A percentile compares a stretch with the other conserved stretches of the same genome.
These are phyloP conservation scores for Apus apus DNA, from an alignment of 2,113 vertebrate species.

Conservation along the genomic window DNA sequence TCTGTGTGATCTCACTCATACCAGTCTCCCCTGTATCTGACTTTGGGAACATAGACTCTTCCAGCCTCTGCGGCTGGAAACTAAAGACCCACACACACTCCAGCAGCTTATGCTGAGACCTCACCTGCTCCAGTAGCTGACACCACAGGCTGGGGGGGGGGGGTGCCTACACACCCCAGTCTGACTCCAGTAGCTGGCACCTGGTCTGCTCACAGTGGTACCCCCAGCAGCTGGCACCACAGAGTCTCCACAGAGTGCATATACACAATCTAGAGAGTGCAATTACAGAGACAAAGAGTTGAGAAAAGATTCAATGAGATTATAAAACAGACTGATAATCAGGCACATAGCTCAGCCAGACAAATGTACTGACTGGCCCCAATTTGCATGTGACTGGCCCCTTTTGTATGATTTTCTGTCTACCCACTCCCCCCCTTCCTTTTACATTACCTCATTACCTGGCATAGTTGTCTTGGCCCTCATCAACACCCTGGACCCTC, in stretches of 20 bases:
- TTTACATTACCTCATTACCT: neutral
- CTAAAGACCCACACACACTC: neutral
- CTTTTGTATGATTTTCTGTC: neutral
- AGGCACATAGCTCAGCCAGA: neutral
- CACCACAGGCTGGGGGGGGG: fast-evolving
- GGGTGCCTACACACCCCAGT: fast-evolving
- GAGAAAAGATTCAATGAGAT: neutral
- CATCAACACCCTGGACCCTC: neutral
- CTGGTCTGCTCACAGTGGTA: fast-evolving
- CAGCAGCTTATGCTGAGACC: neutral
- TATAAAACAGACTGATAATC: neutral
- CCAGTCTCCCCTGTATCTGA: neutral
- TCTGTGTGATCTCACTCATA: neutral
- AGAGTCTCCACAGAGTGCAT: neutral
- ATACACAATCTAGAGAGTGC: neutral
- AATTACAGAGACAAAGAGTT: neutral
- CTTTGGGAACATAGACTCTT: fast-evolving
- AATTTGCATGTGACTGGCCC: neutral
- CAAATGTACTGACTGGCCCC: neutral
- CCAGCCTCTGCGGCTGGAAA: neutral
- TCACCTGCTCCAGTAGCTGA: neutral
- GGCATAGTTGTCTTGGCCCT: neutral
- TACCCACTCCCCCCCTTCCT: neutral
- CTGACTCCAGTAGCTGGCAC: no score
- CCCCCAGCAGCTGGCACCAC: neutral